Evolutionary conservation across 2,113 vertebrate species (phyloP).

Genomic region (Coturnix japonica): DNA sequence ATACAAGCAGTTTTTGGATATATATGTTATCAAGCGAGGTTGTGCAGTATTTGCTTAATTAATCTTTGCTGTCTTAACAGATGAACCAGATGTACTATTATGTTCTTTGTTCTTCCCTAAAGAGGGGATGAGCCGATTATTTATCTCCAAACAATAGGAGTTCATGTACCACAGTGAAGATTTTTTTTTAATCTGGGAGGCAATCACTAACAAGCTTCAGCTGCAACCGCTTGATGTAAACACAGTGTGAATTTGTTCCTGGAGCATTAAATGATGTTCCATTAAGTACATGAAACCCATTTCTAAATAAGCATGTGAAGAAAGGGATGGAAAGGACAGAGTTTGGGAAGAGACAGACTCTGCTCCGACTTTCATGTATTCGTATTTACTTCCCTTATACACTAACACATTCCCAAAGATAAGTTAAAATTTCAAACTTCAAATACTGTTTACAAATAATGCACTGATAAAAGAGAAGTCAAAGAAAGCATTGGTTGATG

Average conservation of each 20-base stretch:
- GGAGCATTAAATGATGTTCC: slow-evolving; percentile 68
- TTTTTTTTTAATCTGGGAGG: slow-evolving; percentile 70
- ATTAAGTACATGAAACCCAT: slow-evolving; percentile 71
- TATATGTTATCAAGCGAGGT: slow-evolving; percentile 54
- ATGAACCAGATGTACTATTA: slow-evolving; percentile 76
- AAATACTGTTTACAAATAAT: slow-evolving; percentile 34
- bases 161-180: slow-evolving; percentile 72
- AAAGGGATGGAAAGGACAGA: background rate
- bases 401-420: slow-evolving; percentile 27
- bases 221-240: slow-evolving; percentile 79
- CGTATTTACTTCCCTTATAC: slow-evolving; percentile 6
- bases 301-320: slow-evolving; percentile 52
- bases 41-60: slow-evolving; percentile 70
- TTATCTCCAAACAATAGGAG: slow-evolving; percentile 78
- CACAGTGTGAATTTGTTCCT: slow-evolving; percentile 72
- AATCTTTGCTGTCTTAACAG: slow-evolving; percentile 74
- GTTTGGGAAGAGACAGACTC: background rate
- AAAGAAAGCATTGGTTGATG: slow-evolving; percentile 16
- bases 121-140: slow-evolving; percentile 75
- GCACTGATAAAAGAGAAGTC: background rate
- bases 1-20: slow-evolving; percentile 49
- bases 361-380: background rate
- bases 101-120: slow-evolving; percentile 77
- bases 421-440: slow-evolving; percentile 37
- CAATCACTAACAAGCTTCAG: slow-evolving; percentile 81